phyloP scores from a whole-genome alignment of 2,888 invertebrate species.

The Lissocephala sabroskyi region DNA sequence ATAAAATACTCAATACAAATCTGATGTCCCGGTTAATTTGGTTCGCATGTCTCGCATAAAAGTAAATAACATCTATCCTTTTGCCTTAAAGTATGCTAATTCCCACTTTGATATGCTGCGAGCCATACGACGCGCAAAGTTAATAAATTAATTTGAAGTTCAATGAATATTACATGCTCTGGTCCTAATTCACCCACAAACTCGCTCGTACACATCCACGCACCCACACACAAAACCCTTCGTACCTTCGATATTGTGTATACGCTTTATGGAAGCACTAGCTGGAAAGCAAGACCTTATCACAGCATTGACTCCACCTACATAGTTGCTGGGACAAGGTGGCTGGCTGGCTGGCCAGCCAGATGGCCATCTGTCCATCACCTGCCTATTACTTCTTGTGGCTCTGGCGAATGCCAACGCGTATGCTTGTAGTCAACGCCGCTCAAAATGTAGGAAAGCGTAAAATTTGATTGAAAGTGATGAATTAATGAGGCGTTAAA shows the following conservation, averaged over 20 bases:
- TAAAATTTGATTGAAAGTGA: conserved; percentile 66
- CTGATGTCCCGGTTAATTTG: too few relatives aligned
- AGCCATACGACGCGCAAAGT: conserved; percentile 30
- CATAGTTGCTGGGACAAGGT: background rate
- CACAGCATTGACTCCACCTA: conserved; percentile 22
- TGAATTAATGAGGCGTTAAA: conserved; percentile 68
- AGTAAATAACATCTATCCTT: too few relatives aligned
- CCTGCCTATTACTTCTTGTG: background rate
- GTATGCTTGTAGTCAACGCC: conserved; percentile 8
- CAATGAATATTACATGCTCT: conserved; percentile 41
- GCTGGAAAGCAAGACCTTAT: conserved; percentile 3
- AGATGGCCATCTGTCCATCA: background rate
- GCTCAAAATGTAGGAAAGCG: conserved; percentile 47
- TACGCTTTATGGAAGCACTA: conserved; percentile 45
- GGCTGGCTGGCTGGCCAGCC: too few relatives aligned
- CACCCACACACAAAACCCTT: background rate
- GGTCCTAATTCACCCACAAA: conserved; percentile 14
- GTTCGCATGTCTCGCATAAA: too few relatives aligned
- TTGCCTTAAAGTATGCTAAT: background rate
- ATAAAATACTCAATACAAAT: too few relatives aligned
- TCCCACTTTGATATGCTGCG: too few relatives aligned
- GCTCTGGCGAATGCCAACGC: background rate
- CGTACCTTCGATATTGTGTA: conserved; percentile 8
- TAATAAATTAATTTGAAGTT: conserved; percentile 43
- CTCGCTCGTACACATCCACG: conserved; percentile 9